Evolutionary conservation across 2,888 invertebrate genomes (phyloP).

Genomic region (Archips crataeganus): DNA sequence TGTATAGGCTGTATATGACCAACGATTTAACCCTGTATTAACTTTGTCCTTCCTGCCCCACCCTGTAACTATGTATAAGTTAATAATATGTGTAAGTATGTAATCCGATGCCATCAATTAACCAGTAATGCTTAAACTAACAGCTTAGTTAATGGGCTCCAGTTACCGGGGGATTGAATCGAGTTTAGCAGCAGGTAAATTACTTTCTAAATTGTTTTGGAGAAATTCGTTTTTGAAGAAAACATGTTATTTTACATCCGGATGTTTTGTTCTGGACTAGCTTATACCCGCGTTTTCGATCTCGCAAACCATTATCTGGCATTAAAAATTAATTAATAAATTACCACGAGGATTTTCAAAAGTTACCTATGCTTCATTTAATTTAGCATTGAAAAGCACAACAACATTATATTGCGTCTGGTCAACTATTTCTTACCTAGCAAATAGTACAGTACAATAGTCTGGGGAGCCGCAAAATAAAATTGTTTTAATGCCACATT

Average conservation of each 20-base stretch:
- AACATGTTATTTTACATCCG: neutral
- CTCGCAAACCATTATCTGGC: too few relatives aligned
- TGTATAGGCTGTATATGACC: neutral
- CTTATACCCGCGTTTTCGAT: too few relatives aligned
- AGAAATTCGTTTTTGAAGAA: neutral
- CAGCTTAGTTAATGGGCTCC: slow-evolving; percentile 66
- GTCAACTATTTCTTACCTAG: too few relatives aligned
- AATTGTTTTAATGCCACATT: too few relatives aligned
- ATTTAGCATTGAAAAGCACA: too few relatives aligned
- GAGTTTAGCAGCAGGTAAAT: neutral
- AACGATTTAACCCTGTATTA: neutral
- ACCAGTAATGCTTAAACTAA: slow-evolving; percentile 47
- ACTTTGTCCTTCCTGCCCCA: neutral
- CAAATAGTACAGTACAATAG: too few relatives aligned
- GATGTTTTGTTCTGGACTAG: too few relatives aligned
- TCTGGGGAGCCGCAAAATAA: too few relatives aligned
- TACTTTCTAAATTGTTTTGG: neutral
- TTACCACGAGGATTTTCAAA: too few relatives aligned
- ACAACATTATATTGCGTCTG: too few relatives aligned
- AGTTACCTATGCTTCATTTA: too few relatives aligned
- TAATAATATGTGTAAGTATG: slow-evolving; percentile 5
- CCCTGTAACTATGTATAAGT: neutral
- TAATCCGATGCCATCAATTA: slow-evolving; percentile 5
- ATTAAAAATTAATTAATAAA: too few relatives aligned
- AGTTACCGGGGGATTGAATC: slow-evolving; percentile 42